Evolutionary conservation across 2,888 invertebrate species (phyloP).

Genomic region (Dicyrtoma fusca): DNA sequence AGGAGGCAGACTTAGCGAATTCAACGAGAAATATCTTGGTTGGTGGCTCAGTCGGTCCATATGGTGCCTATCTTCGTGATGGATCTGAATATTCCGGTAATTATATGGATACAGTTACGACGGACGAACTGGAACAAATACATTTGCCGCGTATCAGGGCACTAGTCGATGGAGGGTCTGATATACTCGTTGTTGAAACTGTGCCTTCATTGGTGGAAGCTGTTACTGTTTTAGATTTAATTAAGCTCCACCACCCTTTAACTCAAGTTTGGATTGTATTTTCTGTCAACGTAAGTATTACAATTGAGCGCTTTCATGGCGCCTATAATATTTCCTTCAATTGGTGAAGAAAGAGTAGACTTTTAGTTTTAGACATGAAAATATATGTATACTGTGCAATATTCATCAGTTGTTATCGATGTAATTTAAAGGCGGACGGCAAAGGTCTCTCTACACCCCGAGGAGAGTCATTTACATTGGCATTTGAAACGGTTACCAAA

Average conservation of each 20-base stretch:
- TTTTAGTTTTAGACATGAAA: too few relatives aligned
- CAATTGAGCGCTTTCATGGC: too few relatives aligned
- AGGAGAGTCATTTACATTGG: constrained; percentile 78
- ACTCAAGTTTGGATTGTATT: constrained; percentile 83
- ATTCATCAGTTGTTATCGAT: neutral
- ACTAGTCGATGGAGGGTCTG: constrained; percentile 77
- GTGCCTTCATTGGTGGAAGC: constrained; percentile 86
- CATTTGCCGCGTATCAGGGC: constrained; percentile 81
- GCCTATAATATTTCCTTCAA: too few relatives aligned
- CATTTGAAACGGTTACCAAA: constrained; percentile 64
- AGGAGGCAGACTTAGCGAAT: too few relatives aligned
- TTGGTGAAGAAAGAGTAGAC: too few relatives aligned
- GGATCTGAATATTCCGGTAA: constrained; percentile 92
- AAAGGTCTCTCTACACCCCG: constrained; percentile 69
- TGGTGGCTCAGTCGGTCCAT: constrained; percentile 90
- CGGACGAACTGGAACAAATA: constrained; percentile 76
- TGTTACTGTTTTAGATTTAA: constrained; percentile 75
- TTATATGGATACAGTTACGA: constrained; percentile 71
- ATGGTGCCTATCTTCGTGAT: constrained; percentile 86
- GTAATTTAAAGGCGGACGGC: constrained; percentile 10
- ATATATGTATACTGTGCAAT: too few relatives aligned
- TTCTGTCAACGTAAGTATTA: constrained; percentile 73
- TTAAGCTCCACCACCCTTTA: constrained; percentile 73
- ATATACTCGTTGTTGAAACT: constrained; percentile 87
- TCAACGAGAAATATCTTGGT: constrained; percentile 61